Percentiles rank a stretch among this genome's conserved stretches.
Evolutionary conservation across 2,888 invertebrate species (phyloP).

Genomic region (Dendrolimus pini): DNA sequence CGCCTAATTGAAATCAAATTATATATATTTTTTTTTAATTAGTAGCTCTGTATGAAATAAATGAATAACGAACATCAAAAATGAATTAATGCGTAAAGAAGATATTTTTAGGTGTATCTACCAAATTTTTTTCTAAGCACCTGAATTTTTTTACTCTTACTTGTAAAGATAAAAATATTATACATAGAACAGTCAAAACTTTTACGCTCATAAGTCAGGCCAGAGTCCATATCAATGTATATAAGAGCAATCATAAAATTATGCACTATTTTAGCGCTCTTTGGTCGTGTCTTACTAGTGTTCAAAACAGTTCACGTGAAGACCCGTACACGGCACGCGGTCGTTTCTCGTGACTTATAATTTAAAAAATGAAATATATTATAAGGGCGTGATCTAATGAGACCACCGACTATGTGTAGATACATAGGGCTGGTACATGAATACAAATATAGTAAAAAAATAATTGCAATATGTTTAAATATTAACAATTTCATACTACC

Average conservation of each 20-base stretch:
- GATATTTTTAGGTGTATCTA: too few relatives aligned
- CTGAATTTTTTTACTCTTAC: too few relatives aligned
- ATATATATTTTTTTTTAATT: too few relatives aligned
- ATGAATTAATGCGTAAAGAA: not conserved
- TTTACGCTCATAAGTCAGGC: not conserved
- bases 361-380: constrained; percentile 37
- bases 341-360: constrained; percentile 36
- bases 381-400: constrained; percentile 53
- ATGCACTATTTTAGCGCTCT: constrained; percentile 24
- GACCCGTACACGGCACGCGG: constrained; percentile 20
- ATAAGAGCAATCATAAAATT: constrained; percentile 1
- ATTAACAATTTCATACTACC: too few relatives aligned
- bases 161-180: not conserved
- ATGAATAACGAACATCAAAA: not conserved
- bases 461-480: too few relatives aligned
- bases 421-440: constrained; percentile 23
- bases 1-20: too few relatives aligned
- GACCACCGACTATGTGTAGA: constrained; percentile 46
- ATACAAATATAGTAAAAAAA: too few relatives aligned
- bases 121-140: too few relatives aligned
- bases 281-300: constrained; percentile 25
- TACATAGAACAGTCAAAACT: not conserved
- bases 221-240: too few relatives aligned
- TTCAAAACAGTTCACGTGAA: constrained; percentile 30
- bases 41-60: too few relatives aligned